These are phyloP conservation scores for Horisme vitalbata DNA, from an alignment of 2,888 invertebrate species.

Conservation along the genomic window DNA sequence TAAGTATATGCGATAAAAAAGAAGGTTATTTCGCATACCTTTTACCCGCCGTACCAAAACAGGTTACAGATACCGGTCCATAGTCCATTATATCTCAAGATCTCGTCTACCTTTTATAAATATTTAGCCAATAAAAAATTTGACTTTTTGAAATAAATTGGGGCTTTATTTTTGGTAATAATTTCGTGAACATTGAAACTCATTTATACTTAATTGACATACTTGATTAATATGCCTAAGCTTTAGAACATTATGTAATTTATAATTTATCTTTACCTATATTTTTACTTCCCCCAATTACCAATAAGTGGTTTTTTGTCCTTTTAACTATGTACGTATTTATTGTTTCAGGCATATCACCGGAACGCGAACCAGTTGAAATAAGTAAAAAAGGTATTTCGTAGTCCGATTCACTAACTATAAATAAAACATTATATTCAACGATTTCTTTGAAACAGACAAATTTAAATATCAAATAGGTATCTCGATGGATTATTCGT, in stretches of 20 bases:
- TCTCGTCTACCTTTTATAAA: slow-evolving; percentile 57
- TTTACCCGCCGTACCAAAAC: slow-evolving; percentile 54
- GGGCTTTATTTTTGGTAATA: slow-evolving; percentile 47
- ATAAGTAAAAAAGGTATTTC: slow-evolving; percentile 72
- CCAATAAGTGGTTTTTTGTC: no score
- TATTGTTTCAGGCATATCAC: slow-evolving; percentile 64
- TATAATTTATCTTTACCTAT: no score
- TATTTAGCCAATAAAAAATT: slow-evolving; percentile 62
- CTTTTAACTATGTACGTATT: not conserved
- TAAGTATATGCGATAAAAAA: slow-evolving; percentile 45
- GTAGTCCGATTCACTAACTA: slow-evolving; percentile 13
- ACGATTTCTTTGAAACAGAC: slow-evolving; percentile 25
- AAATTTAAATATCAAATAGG: slow-evolving; percentile 63
- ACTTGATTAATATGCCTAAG: no score
- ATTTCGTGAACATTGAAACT: no score
- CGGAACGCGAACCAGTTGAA: slow-evolving; percentile 67
- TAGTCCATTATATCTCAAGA: slow-evolving; percentile 44
- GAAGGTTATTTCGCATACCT: slow-evolving; percentile 58
- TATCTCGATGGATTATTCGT: slow-evolving; percentile 22
- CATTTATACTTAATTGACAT: no score
- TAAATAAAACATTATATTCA: slow-evolving; percentile 3
- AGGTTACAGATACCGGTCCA: slow-evolving; percentile 58
- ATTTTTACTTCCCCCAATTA: no score
- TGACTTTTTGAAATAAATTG: slow-evolving; percentile 59
- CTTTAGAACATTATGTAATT: no score